Base-by-base conservation (phyloP, 2,113 vertebrate species). In the Megaleporinus macrocephalus region DNA sequence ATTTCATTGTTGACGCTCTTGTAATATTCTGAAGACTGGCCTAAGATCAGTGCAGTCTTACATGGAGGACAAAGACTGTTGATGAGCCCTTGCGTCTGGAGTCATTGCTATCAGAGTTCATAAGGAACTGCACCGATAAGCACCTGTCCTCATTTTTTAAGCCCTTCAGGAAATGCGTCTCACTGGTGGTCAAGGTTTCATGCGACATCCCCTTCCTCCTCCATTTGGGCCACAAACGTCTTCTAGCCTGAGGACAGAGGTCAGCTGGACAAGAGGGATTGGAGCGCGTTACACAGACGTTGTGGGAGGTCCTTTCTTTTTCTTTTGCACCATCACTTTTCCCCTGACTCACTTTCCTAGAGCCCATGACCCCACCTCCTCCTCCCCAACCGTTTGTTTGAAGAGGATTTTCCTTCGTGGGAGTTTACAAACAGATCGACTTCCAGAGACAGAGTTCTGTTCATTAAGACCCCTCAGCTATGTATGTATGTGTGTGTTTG, bases 361-460 rank as follows among this genome's bases (percentile, higher is more conserved):
- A 62, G 33, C 47, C 44, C 14, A 10, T 26, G 59, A 69, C 83
- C 53, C 12, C 30, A 16, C 61, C 69, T 76, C 61, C 79, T 76
- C 27, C 41, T n/a, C 11, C 27, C n/a, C 51, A 62, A 71, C 51
- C 75, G 29, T 15, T 85, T 78, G 68, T 84, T 87, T 79, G 61
- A 87, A 73, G 57, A 84, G 78, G 79, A 79, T 33, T 84, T 78
- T 82, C 76, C 53, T 22, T 27, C 63, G 27, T 71, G 62, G 83
- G 77, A 88, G 83, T 85, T 89, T 82, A 82, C 88, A 88, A 92
- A 89, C 82, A 84, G 87, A 90, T 91, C 80, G 49, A 83, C 86
- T 88, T 89, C 73, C 84, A 62, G 12, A 86, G 69, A 76, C 81
- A 86, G 76, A 82, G 22, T 85, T 88, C 86, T 69, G 33, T 89